These are phyloP conservation scores for Sepiola atlantica DNA, from an alignment of 2,888 invertebrate genomes.

Conservation along the genomic window DNA sequence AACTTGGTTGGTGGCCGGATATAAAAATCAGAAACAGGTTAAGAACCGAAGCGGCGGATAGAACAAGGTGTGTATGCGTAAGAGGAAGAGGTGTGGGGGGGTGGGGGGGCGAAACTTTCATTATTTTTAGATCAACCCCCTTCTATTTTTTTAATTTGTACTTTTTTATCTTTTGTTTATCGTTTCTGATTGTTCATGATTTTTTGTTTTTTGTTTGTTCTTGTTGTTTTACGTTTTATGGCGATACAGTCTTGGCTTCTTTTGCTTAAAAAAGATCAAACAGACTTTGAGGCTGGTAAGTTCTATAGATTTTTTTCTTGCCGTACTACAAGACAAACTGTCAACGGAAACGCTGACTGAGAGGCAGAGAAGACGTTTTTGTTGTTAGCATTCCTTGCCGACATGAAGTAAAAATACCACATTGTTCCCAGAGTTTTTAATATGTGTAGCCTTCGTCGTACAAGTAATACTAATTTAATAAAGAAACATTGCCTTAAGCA, in stretches of 20 bases:
- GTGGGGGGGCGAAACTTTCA: neutral
- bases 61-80: neutral
- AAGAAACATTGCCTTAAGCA: neutral
- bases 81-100: too few relatives aligned
- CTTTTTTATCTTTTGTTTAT: neutral
- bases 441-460: neutral
- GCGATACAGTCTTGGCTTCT: neutral
- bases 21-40: neutral
- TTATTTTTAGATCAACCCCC: neutral
- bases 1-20: neutral
- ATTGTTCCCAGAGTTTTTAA: neutral
- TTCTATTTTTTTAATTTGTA: neutral
- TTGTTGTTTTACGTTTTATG: neutral
- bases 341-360: constrained; percentile 11
- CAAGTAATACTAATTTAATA: neutral
- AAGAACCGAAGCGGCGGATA: neutral
- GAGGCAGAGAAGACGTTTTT: neutral
- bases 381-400: neutral
- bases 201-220: neutral
- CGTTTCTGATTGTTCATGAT: neutral
- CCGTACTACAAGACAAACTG: neutral
- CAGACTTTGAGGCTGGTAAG: neutral
- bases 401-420: neutral
- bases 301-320: neutral
- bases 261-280: neutral